Evolutionary conservation across 2,113 vertebrate genomes (phyloP).

Genomic region (Dunckerocampus dactyliophorus): DNA sequence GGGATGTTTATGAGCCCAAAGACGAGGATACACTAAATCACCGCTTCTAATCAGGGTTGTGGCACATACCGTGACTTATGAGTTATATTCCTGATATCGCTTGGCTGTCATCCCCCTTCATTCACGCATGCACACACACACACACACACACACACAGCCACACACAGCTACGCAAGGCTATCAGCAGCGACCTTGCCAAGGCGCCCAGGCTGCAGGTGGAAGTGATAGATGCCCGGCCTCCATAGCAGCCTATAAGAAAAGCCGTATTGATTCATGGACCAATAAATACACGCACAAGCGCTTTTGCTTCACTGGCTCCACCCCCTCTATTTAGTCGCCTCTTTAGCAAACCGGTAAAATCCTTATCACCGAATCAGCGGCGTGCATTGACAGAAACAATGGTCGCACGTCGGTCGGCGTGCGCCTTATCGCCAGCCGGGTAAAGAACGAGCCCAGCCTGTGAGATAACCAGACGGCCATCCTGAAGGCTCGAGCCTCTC

Average conservation of each 20-base stretch:
- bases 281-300: constrained; percentile 77
- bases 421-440: constrained; percentile 71
- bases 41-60: constrained; percentile 67
- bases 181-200: constrained; percentile 68
- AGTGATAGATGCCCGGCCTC: constrained; percentile 70
- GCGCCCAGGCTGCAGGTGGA: constrained; percentile 63
- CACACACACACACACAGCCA: constrained; percentile 20
- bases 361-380: constrained; percentile 78
- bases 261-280: constrained; percentile 72
- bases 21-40: constrained; percentile 61
- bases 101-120: constrained; percentile 58
- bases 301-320: constrained; percentile 48
- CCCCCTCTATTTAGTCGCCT: constrained; percentile 40
- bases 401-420: constrained; percentile 41
- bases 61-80: constrained; percentile 64
- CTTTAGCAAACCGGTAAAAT: constrained; percentile 50
- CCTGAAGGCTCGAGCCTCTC: constrained; percentile 35
- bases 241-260: constrained; percentile 66
- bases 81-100: constrained; percentile 65
- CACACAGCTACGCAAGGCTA: constrained; percentile 34
- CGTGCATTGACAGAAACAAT: constrained; percentile 78
- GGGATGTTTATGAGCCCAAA: constrained; percentile 63
- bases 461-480: constrained; percentile 79
- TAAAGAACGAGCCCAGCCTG: constrained; percentile 71
- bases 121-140: constrained; percentile 19